These are phyloP conservation scores for Tachystola acroxantha DNA, from an alignment of 2,888 invertebrate species.

Conservation along the genomic window DNA sequence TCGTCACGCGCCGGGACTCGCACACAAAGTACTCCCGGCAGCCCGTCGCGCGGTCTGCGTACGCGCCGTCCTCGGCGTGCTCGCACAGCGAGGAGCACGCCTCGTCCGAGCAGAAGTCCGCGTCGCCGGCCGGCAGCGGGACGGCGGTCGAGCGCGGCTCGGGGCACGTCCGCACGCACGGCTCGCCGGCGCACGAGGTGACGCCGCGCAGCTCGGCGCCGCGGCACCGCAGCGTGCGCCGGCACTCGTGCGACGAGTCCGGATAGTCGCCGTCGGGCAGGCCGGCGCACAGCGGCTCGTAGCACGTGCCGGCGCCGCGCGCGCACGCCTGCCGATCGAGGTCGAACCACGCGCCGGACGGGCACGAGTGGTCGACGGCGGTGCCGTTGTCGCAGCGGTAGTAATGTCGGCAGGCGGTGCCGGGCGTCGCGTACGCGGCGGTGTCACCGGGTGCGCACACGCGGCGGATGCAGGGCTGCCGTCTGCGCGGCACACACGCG, in stretches of 20 bases:
- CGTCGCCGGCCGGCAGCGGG: conserved; percentile 70
- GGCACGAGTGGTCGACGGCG: conserved; percentile 68
- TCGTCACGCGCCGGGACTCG: conserved; percentile 66
- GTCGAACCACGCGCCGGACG: conserved; percentile 76
- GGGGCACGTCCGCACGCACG: conserved; percentile 48
- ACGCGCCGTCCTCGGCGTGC: conserved; percentile 73
- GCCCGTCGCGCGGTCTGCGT: conserved; percentile 71
- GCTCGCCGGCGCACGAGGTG: conserved; percentile 41
- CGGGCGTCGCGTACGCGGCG: conserved; percentile 73
- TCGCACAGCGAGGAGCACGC: conserved; percentile 70
- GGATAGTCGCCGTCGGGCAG: conserved; percentile 76
- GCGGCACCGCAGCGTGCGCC: conserved; percentile 67
- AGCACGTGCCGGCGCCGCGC: conserved; percentile 75
- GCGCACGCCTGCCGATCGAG: conserved; percentile 72
- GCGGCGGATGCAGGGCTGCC: conserved; percentile 56
- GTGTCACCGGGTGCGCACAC: conserved; percentile 51
- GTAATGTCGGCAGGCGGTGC: conserved; percentile 76
- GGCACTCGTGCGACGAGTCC: conserved; percentile 77
- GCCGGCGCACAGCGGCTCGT: conserved; percentile 79
- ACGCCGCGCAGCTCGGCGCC: conserved; percentile 63
- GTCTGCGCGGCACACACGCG: conserved; percentile 56
- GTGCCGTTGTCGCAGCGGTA: conserved; percentile 75
- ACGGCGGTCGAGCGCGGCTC: conserved; percentile 58
- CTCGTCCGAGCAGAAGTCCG: conserved; percentile 69
- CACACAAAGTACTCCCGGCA: conserved; percentile 80